A percentile compares a stretch with the other conserved stretches of the same genome.
Conservation (phyloP, 2,888 invertebrate genomes). For the Parelbella ahira region DNA sequence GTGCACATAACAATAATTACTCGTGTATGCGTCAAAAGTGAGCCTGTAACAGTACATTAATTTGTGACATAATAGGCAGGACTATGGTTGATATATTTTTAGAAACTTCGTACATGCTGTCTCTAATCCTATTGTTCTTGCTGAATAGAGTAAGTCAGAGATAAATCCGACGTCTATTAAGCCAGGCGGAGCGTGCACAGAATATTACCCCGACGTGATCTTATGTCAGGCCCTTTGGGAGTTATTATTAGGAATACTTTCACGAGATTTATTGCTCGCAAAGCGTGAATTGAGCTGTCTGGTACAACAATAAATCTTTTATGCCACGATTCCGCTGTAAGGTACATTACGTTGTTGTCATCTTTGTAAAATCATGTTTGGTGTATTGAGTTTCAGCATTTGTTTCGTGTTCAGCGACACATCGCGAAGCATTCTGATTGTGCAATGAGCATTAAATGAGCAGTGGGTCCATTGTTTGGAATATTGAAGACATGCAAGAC, state of each 20-base stretch:
- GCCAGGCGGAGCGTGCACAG: conserved; percentile 10
- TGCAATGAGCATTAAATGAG: no score
- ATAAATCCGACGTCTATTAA: conserved; percentile 9
- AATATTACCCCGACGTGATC: conserved; percentile 5
- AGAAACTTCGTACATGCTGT: no score
- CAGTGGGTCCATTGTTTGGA: no score
- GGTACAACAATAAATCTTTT: conserved; percentile 17
- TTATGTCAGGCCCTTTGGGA: conserved; percentile 7
- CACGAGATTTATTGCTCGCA: conserved; percentile 16
- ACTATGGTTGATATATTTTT: no score
- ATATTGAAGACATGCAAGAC: no score
- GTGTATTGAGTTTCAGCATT: neutral
- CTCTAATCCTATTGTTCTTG: neutral
- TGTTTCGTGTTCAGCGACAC: no score
- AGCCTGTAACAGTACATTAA: no score
- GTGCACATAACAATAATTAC: no score
- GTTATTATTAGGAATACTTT: conserved; percentile 22
- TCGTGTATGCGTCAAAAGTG: no score
- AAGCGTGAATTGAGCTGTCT: conserved; percentile 25
- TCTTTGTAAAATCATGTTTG: neutral
- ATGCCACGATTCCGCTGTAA: conserved; percentile 11
- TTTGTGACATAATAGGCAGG: no score
- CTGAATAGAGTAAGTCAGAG: neutral
- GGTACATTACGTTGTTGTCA: conserved; percentile 11
- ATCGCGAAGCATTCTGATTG: no score